Conservation (phyloP, 2,888 invertebrate genomes). For the Lasius platythorax region DNA sequence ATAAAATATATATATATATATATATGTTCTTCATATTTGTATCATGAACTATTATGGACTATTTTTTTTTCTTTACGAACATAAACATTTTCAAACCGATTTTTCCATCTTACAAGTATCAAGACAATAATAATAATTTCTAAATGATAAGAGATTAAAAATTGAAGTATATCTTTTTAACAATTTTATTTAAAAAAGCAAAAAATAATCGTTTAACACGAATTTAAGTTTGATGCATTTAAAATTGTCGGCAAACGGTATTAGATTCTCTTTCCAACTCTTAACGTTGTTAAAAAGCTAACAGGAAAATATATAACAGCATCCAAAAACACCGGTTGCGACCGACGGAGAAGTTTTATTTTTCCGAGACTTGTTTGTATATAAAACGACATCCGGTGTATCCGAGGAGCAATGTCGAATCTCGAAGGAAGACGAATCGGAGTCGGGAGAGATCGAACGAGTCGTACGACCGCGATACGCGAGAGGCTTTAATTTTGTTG, state of each 20-base stretch:
- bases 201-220: background rate
- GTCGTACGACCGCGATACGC: constrained; percentile 52
- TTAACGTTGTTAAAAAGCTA: background rate
- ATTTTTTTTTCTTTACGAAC: background rate
- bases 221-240: background rate
- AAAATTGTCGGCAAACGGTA: background rate
- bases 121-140: background rate
- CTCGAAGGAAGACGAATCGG: background rate
- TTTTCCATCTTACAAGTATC: background rate
- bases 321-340: background rate
- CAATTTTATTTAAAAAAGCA: background rate
- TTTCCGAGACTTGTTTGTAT: constrained; percentile 1
- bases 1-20: background rate
- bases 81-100: background rate
- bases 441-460: background rate
- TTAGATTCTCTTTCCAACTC: background rate
- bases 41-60: background rate
- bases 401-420: background rate
- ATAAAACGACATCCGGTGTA: constrained; percentile 14
- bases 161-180: background rate
- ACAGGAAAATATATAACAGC: background rate
- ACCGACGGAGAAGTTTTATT: background rate
- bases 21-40: background rate
- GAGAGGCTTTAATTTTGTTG: constrained; percentile 76
- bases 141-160: background rate